phyloP scores from a whole-genome alignment of 2,888 invertebrate genomes.

The Aricia artaxerxes region DNA sequence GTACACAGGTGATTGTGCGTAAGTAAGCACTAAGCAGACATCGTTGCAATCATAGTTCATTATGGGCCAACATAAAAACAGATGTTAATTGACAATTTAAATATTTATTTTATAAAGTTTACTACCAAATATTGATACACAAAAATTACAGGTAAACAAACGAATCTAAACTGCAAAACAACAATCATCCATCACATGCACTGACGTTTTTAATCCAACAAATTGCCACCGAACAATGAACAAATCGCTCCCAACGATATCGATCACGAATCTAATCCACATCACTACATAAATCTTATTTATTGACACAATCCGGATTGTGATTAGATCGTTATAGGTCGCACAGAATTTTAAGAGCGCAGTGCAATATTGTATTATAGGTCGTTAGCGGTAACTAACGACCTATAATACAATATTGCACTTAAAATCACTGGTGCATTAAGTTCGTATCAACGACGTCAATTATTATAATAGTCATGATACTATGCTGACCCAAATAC shows the following conservation, averaged over 20 bases:
- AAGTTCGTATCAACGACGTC: neutral
- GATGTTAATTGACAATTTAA: too few relatives aligned
- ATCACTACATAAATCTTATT: slow-evolving; percentile 18
- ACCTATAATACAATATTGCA: neutral
- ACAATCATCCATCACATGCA: slow-evolving; percentile 9
- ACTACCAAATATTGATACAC: neutral
- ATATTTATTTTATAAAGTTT: neutral
- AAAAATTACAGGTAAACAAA: slow-evolving; percentile 7
- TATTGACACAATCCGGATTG: neutral
- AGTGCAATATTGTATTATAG: too few relatives aligned
- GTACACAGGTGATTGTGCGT: too few relatives aligned
- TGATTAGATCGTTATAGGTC: neutral
- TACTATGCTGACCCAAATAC: slow-evolving; percentile 16
- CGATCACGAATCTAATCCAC: slow-evolving; percentile 15
- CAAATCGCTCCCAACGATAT: neutral
- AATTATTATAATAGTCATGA: slow-evolving; percentile 11
- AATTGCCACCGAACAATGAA: slow-evolving; percentile 12
- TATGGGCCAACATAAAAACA: too few relatives aligned
- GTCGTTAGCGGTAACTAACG: too few relatives aligned
- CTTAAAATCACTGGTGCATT: slow-evolving; percentile 15
- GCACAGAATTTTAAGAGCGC: neutral
- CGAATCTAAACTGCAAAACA: slow-evolving; percentile 9
- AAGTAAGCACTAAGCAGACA: too few relatives aligned
- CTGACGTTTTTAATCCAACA: slow-evolving; percentile 27
- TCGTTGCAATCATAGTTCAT: too few relatives aligned